phyloP scores from a whole-genome alignment of 1,140 invertebrate genomes.

The Radopholus similis region DNA sequence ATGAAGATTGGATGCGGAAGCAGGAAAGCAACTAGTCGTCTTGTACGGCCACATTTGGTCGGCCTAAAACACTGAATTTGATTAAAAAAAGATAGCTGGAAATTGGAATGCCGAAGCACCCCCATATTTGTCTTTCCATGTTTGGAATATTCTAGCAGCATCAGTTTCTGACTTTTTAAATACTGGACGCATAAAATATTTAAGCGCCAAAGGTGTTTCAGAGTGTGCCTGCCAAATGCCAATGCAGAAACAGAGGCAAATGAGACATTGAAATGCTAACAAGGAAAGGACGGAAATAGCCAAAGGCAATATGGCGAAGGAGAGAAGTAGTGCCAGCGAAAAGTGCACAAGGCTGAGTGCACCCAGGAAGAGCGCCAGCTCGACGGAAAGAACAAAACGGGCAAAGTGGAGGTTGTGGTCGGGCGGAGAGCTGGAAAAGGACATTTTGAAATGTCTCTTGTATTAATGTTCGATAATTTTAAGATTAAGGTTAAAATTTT shows the following conservation, averaged over 20 bases:
- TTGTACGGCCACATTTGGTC: neutral
- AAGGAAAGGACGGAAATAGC: constrained; percentile 16
- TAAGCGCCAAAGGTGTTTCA: too few relatives aligned
- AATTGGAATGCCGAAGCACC: too few relatives aligned
- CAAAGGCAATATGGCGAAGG: constrained; percentile 17
- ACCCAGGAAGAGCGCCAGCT: constrained; percentile 24
- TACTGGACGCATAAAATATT: too few relatives aligned
- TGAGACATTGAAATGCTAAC: constrained; percentile 3
- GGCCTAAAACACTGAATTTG: neutral
- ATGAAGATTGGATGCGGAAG: neutral
- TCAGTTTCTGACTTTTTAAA: too few relatives aligned
- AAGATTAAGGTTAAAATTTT: neutral
- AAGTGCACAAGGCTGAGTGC: constrained; percentile 29
- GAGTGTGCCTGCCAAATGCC: too few relatives aligned
- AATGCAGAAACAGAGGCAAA: neutral
- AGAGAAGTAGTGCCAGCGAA: constrained; percentile 20
- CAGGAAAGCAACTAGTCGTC: neutral
- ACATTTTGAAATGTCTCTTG: neutral
- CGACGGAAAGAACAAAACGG: constrained; percentile 14
- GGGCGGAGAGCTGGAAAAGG: neutral
- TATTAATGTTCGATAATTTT: neutral
- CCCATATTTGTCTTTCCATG: too few relatives aligned
- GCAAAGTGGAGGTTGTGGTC: constrained; percentile 13
- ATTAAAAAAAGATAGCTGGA: neutral
- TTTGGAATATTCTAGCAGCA: too few relatives aligned